These are phyloP conservation scores for Trachelus iudaicus DNA, from an alignment of 2,888 invertebrate species.

Conservation along the genomic window DNA sequence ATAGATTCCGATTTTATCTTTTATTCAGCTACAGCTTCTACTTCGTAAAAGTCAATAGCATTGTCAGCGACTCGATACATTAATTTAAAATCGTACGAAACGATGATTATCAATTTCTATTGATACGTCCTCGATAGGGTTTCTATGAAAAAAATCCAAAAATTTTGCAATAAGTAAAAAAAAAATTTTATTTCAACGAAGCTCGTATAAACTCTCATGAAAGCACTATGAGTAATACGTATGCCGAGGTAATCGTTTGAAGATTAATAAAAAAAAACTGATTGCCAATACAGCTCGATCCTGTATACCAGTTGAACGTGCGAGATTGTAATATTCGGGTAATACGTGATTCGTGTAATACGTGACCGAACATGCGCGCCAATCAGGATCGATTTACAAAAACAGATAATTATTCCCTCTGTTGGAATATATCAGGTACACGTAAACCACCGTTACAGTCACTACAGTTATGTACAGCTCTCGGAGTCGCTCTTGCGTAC, in stretches of 20 bases:
- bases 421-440: neutral
- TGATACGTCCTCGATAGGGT: neutral
- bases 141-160: neutral
- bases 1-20: neutral
- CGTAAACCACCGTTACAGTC: neutral
- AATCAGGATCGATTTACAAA: neutral
- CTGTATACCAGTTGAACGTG: neutral
- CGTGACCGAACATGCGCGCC: neutral
- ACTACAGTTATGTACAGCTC: neutral
- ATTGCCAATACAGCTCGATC: neutral
- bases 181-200: no score
- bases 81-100: neutral
- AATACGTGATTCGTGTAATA: neutral
- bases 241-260: neutral
- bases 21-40: neutral
- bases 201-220: neutral
- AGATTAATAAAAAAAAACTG: neutral
- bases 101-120: neutral
- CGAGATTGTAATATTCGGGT: neutral
- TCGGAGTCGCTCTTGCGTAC: conserved; percentile 20
- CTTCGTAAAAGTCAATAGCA: neutral
- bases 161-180: neutral
- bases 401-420: neutral
- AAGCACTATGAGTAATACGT: neutral
- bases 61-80: neutral